Base-by-base conservation (phyloP, 2,113 vertebrate genomes). In the Pachycephala philippinensis region DNA sequence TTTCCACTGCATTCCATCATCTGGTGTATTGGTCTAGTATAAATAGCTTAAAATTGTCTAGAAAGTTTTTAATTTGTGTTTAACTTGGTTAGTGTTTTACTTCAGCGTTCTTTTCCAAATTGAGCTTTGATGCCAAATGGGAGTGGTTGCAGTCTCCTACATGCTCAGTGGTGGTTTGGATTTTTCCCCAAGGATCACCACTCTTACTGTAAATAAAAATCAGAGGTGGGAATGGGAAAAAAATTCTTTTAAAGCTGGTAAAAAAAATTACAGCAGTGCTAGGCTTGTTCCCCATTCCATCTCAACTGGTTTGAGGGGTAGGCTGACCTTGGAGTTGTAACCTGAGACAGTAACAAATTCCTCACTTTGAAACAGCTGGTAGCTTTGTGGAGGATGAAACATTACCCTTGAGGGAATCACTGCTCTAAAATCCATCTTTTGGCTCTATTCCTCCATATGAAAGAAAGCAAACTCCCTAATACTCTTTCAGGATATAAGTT, bases 301-400 rank as follows among this genome's bases (percentile, higher is more conserved):
- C n/a, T 57, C 22, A 39, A 10, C 8, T 81, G 59, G 39, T 75
- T 89, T 79, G 53, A 95, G 61, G 64, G 84, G 8, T 78, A 92
- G 47, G 4, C 39, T 95, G 96, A 82, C 96, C 93, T 95, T 93
- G 84, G 27, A 93, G 30, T 33, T 78, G 95, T 60, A 94, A 96
- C 8, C 3, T 0, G 44, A 96, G 78, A 91, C 40, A 35, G 85
- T 50, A 57, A 42, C 21, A 90, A 82, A 91, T 96, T 85, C 91
- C 70, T 95, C 37, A 39, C 84, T 91, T 84, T 75, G 61, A 84
- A 89, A 69, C 84, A 89, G 77, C 56, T 1, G 6, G 20, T 66
- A 28, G 35, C 57, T 94, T 95, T 91, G 57, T 3, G 5, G 65
- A 71, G 61, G 69, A 63, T 76, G 64, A 57, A 77, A 53, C 52